These are phyloP conservation scores for Gobio gobio DNA, from an alignment of 2,113 vertebrate species.

Conservation along the genomic window DNA sequence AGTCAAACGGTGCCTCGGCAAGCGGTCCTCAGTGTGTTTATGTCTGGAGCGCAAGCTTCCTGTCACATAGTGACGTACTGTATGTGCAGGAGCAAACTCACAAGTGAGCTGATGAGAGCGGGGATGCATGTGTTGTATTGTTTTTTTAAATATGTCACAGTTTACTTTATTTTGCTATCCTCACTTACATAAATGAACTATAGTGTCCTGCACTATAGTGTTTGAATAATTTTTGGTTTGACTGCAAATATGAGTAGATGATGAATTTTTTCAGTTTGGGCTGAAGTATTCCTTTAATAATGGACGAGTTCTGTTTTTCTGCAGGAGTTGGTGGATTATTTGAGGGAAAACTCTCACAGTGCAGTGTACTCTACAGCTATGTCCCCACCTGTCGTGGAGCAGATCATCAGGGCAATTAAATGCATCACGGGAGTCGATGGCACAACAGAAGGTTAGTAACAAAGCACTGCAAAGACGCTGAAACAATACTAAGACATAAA, in stretches of 20 bases:
- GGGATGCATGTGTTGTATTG: too few relatives aligned
- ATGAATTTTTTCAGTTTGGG: neutral
- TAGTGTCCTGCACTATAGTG: too few relatives aligned
- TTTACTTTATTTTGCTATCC: too few relatives aligned
- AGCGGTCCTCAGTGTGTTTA: too few relatives aligned
- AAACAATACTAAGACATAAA: neutral
- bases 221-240: neutral
- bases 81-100: too few relatives aligned
- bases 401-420: conserved; percentile 92
- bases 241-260: neutral
- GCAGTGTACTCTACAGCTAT: conserved; percentile 90
- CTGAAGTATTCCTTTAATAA: neutral
- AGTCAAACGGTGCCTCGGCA: too few relatives aligned
- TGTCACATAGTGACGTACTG: too few relatives aligned
- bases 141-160: too few relatives aligned
- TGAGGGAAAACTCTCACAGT: conserved; percentile 90
- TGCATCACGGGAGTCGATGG: conserved; percentile 96
- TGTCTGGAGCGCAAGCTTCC: too few relatives aligned
- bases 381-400: conserved; percentile 90
- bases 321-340: conserved; percentile 90
- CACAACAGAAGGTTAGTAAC: conserved; percentile 82
- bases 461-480: neutral
- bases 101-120: too few relatives aligned
- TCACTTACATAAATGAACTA: too few relatives aligned
- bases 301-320: neutral